Evolutionary conservation across 2,888 invertebrate genomes (phyloP), one percentile per base, ranked within the genome.

Genomic region (Rotaria socialis): DNA sequence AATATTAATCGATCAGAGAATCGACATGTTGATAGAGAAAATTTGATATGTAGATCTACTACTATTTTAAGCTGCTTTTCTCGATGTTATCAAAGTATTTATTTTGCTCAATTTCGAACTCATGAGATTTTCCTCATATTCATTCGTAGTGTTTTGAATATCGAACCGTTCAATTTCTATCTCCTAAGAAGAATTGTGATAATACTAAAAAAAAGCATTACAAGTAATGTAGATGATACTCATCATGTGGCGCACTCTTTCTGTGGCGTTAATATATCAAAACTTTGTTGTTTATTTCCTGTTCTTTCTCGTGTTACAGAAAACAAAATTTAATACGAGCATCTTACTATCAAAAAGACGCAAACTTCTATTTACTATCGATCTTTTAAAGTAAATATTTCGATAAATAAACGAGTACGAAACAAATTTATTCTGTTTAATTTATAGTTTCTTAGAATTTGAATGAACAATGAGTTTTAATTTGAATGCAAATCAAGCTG

Each of bases 241-340:
- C 35, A 67, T 67, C 14, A 67, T 27, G 67, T 67, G 67, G 67
- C 67, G 67, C 67, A 67, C 67, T 67, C 67, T 67, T 35, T 67
- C 35, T 16, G 8, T 35, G 14, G 14, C 27, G 35, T 67, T 0
- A 35, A 67, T 35, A 50, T 50, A 67, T 16, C 16, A 67, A 35
- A 27, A 67, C 2, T 5, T 67, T 27, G 14, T 67, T 67, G 67
- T 67, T 67, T 67, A 67, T 5, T 67, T 67, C 27, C 67, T 67
- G 67, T 35, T 67, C 27, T 27, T 3, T 55, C 55, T 19, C 22
- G 22, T 22, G 22, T 27, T 35, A 27, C 55, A 55, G 35, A 55
- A 22, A 55, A 55, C 19, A 35, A 35, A 27, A 27, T 67, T 35
- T 16, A 52, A 3, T 14, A 16, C 27, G n/a, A 35, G 35, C 8